Evolutionary conservation across 2,797 vertebrate genomes (phyloP).

Genomic region (Monodelphis domestica): DNA sequence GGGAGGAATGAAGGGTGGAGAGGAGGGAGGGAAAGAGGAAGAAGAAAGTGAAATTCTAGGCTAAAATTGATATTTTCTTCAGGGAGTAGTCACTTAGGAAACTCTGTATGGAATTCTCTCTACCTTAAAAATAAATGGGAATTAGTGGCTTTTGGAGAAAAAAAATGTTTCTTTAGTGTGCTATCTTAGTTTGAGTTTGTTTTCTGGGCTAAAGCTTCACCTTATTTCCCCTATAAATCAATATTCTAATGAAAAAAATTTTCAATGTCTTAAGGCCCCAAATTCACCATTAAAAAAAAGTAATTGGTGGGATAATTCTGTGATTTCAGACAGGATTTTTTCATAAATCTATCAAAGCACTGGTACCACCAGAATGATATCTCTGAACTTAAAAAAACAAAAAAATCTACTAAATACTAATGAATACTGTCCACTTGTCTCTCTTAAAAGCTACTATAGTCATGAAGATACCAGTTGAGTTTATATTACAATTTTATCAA

Average conservation of each 20-base stretch:
- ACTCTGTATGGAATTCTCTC: background rate
- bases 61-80: background rate
- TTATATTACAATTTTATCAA: background rate
- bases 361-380: background rate
- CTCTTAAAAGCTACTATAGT: no score
- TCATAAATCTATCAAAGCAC: background rate
- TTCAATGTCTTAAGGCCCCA: background rate
- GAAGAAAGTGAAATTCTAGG: background rate
- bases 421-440: background rate
- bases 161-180: background rate
- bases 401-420: background rate
- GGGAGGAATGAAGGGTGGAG: no score
- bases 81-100: background rate
- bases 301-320: background rate
- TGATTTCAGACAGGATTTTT: background rate
- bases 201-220: background rate
- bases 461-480: background rate
- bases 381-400: background rate
- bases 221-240: constrained; percentile 1
- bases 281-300: constrained; percentile 11
- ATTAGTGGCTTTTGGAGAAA: background rate
- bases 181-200: background rate
- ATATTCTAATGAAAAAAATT: background rate
- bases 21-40: background rate
- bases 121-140: background rate